A percentile compares a stretch with the other conserved stretches of the same genome.
These are phyloP conservation scores for Noctilio leporinus DNA, from an alignment of 2,113 vertebrate species.

Conservation along the genomic window DNA sequence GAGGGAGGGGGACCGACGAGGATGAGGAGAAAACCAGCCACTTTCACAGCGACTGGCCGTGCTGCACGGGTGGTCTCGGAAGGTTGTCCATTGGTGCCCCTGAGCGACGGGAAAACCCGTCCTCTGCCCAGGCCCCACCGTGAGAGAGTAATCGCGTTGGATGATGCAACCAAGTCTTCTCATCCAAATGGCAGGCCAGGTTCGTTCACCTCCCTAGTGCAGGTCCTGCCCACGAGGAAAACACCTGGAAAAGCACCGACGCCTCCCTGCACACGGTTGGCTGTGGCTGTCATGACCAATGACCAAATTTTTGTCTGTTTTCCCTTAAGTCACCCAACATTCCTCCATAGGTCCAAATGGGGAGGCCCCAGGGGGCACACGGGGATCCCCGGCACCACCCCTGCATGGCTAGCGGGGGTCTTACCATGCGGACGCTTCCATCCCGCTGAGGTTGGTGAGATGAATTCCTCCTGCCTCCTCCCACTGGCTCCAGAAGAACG, in stretches of 20 bases:
- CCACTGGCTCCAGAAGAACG: not conserved
- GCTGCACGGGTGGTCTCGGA: not conserved
- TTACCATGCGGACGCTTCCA: too few relatives aligned
- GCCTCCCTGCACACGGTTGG: not conserved
- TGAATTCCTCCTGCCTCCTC: rapidly evolving
- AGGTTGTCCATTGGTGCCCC: not conserved
- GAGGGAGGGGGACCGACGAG: rapidly evolving
- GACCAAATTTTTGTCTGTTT: not conserved
- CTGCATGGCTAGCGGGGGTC: rapidly evolving
- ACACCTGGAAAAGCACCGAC: not conserved
- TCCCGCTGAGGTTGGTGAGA: not conserved
- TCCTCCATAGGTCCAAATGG: not conserved
- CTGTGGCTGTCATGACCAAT: rapidly evolving
- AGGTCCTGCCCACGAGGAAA: rapidly evolving
- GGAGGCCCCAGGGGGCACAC: rapidly evolving
- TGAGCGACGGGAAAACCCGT: rapidly evolving
- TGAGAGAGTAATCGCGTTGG: not conserved
- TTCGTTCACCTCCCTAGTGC: rapidly evolving
- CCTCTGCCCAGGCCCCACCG: not conserved
- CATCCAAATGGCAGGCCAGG: too few relatives aligned
- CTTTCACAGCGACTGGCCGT: rapidly evolving
- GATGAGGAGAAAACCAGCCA: rapidly evolving
- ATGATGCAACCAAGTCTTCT: not conserved
- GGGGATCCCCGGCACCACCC: rapidly evolving
- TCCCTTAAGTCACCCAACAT: rapidly evolving